Conservation (phyloP, 2,888 invertebrate genomes). For the Pherbina coryleti region DNA sequence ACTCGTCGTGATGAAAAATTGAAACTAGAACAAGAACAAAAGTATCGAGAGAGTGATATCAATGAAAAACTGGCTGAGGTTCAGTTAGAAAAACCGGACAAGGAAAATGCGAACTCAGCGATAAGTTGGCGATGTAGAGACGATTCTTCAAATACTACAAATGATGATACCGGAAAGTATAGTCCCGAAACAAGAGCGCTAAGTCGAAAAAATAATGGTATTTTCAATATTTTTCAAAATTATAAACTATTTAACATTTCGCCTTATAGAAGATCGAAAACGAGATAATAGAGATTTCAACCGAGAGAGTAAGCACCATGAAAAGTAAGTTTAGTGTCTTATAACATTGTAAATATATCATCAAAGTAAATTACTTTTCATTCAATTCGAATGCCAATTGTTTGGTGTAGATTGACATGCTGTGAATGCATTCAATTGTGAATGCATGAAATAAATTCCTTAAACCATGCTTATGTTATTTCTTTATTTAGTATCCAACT, state of each 20-base stretch:
- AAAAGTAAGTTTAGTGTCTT: constrained; percentile 50
- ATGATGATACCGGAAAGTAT: constrained; percentile 53
- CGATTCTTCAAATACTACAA: constrained; percentile 49
- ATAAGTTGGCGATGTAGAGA: constrained; percentile 63
- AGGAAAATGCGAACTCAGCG: constrained; percentile 60
- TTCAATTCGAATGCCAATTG: no score
- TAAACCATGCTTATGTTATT: no score
- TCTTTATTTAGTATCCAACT: no score
- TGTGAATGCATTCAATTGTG: no score
- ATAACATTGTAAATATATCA: not conserved
- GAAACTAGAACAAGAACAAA: constrained; percentile 52
- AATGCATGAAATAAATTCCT: no score
- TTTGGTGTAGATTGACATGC: no score
- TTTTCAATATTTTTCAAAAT: constrained; percentile 22
- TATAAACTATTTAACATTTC: not conserved
- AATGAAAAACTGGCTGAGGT: constrained; percentile 57
- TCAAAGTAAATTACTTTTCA: no score
- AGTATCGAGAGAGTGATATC: constrained; percentile 42
- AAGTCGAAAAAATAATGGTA: constrained; percentile 43
- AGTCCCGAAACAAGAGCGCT: constrained; percentile 56
- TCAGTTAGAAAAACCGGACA: constrained; percentile 62
- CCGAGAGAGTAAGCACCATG: constrained; percentile 55
- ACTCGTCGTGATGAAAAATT: constrained; percentile 66
- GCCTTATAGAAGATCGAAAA: constrained; percentile 55
- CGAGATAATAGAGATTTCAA: constrained; percentile 56